Conservation (phyloP, 1,140 invertebrate species). For the Rhysida immarginata region DNA sequence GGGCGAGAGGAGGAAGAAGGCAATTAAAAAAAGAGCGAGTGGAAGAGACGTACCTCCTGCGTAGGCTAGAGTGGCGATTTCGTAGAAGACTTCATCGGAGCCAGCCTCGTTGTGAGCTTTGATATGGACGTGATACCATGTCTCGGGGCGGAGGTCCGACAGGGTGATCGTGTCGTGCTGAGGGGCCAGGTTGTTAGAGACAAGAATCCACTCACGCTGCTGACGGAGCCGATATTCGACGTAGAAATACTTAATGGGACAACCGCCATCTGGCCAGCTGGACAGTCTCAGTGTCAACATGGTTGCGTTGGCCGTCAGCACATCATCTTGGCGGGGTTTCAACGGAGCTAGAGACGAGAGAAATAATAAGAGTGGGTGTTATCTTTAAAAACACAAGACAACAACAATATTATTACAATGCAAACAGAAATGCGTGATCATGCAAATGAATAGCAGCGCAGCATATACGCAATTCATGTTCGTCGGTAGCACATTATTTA, state of each 20-base stretch:
- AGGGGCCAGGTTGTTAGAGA: conserved; percentile 12
- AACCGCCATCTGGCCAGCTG: conserved; percentile 37
- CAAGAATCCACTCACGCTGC: conserved; percentile 12
- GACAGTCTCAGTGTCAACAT: conserved; percentile 31
- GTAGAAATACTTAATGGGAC: conserved; percentile 37
- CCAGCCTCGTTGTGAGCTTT: conserved; percentile 34
- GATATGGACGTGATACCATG: conserved; percentile 30
- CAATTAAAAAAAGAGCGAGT: background rate
- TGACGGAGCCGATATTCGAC: conserved; percentile 29
- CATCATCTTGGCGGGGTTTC: background rate
- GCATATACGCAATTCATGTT: too few relatives aligned
- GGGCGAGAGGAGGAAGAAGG: too few relatives aligned
- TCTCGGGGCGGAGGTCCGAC: conserved; percentile 27
- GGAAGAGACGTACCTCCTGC: conserved; percentile 25
- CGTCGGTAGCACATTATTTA: too few relatives aligned
- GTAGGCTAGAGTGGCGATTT: conserved; percentile 29
- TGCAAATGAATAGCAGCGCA: too few relatives aligned
- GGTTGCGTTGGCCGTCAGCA: conserved; percentile 43
- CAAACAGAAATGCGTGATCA: too few relatives aligned
- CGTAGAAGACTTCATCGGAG: conserved; percentile 27
- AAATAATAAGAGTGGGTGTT: too few relatives aligned
- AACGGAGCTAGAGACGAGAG: background rate
- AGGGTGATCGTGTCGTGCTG: conserved; percentile 21
- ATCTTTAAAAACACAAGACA: too few relatives aligned
- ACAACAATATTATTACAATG: too few relatives aligned